These are phyloP conservation scores for Scaptodrosophila lebanonensis DNA, from an alignment of 1,140 invertebrate genomes.

Conservation along the genomic window DNA sequence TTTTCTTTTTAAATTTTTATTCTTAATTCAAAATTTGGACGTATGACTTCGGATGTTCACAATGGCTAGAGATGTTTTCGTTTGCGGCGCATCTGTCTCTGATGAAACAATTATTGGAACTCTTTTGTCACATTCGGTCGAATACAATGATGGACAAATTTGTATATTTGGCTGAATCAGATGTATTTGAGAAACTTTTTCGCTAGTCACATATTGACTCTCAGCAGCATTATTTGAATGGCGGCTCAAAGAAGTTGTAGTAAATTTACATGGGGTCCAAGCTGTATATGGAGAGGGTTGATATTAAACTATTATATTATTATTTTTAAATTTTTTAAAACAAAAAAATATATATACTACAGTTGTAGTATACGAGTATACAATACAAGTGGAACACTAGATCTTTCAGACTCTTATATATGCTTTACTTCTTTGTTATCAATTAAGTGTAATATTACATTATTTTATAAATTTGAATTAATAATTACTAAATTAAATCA, in stretches of 20 bases:
- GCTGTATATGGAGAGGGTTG: constrained; percentile 17
- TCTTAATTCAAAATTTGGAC: constrained; percentile 38
- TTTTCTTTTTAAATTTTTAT: background rate
- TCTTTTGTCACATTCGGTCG: constrained; percentile 30
- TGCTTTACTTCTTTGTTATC: too few species aligned
- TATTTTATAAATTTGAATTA: too few species aligned
- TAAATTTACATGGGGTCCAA: constrained; percentile 38
- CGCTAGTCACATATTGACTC: constrained; percentile 21
- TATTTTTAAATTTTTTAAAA: too few species aligned
- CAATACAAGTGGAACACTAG: too few species aligned
- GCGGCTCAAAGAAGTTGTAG: constrained; percentile 44
- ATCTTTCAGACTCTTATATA: too few species aligned
- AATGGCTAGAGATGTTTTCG: constrained; percentile 26
- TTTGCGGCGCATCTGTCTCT: constrained; percentile 24
- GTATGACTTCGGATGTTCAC: constrained; percentile 40
- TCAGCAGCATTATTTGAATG: constrained; percentile 33
- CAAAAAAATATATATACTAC: too few species aligned
- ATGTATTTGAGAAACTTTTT: constrained; percentile 20
- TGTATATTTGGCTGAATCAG: constrained; percentile 37
- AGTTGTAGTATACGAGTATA: too few species aligned
- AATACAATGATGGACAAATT: constrained; percentile 36
- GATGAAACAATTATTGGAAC: constrained; percentile 31
- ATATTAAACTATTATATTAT: too few species aligned
- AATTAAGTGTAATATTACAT: too few species aligned
- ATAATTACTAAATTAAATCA: too few species aligned